Evolutionary conservation across 2,113 vertebrate species (phyloP).

Genomic region (Passer montanus): DNA sequence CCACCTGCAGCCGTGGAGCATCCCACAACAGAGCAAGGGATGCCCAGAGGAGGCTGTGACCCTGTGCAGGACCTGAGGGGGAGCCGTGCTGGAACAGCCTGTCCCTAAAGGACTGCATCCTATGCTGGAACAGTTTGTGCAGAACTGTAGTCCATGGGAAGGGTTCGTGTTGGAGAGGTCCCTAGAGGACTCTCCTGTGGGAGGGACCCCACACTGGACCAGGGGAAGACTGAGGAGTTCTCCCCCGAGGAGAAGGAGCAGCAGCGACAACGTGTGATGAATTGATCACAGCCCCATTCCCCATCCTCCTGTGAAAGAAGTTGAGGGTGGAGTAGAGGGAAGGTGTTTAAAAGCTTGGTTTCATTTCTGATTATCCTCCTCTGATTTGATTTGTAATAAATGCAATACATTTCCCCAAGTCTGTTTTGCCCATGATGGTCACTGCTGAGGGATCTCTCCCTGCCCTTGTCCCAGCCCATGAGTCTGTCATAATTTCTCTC

Average conservation of each 20-base stretch:
- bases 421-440: neutral
- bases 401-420: neutral
- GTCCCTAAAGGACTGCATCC: neutral
- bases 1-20: neutral
- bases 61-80: neutral
- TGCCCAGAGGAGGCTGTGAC: neutral
- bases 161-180: neutral
- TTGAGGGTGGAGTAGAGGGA: neutral
- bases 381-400: neutral
- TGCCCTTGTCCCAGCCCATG: neutral
- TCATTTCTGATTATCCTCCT: neutral
- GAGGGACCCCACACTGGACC: neutral
- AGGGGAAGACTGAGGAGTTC: neutral
- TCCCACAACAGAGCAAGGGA: neutral
- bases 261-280: rapidly evolving
- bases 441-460: neutral
- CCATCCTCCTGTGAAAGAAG: neutral
- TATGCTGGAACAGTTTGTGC: neutral
- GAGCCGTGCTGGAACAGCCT: neutral
- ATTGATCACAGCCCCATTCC: neutral
- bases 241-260: neutral
- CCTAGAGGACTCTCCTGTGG: neutral
- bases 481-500: neutral
- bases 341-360: neutral
- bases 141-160: neutral